Evolutionary conservation across 2,113 vertebrate species (phyloP).

Genomic region (Vulpes ferrilata): DNA sequence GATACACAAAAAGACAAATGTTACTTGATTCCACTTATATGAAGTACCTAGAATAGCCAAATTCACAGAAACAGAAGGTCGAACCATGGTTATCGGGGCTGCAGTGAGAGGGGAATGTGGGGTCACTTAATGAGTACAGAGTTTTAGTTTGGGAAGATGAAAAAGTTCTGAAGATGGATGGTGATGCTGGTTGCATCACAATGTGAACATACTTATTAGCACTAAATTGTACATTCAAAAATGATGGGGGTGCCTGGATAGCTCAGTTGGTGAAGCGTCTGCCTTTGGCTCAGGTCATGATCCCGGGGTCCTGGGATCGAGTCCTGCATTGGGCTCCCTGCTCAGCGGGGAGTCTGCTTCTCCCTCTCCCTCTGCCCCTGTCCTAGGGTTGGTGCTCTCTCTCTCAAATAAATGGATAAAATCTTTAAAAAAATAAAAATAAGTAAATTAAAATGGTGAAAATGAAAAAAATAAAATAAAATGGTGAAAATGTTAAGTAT

Average conservation of each 20-base stretch:
- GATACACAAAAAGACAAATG: background rate
- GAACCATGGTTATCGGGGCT: background rate
- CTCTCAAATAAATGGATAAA: no score
- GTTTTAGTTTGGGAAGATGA: conserved; percentile 15
- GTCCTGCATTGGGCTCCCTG: no score
- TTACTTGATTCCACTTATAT: background rate
- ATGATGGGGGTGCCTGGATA: no score
- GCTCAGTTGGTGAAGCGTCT: no score
- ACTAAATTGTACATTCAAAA: no score
- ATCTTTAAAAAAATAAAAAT: background rate
- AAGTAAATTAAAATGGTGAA: background rate
- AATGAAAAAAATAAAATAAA: background rate
- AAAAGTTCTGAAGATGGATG: background rate
- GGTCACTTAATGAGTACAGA: background rate
- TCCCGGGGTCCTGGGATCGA: no score
- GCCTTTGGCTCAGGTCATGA: no score
- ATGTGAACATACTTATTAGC: background rate
- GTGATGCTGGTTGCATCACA: background rate
- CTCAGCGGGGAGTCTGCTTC: no score
- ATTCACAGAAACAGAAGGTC: background rate
- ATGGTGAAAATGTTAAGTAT: conserved; percentile 11
- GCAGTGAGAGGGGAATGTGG: background rate
- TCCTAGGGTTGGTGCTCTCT: no score
- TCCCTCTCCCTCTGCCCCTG: no score
- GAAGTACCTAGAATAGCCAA: background rate